Percentiles rank a stretch among this genome's conserved stretches.
Evolutionary conservation across 2,888 invertebrate species (phyloP).

Genomic region (Thymelicus lineola): DNA sequence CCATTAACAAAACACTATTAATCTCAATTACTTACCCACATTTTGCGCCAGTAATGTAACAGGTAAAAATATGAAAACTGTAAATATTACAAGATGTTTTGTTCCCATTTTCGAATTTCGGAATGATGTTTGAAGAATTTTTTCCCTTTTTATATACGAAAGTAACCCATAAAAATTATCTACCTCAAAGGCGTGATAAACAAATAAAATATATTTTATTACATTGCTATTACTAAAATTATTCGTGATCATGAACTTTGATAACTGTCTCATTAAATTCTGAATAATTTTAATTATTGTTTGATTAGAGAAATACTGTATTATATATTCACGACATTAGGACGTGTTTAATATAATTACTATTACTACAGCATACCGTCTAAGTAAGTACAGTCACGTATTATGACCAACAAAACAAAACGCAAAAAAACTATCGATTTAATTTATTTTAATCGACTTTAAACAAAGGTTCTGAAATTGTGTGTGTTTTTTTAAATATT

Average conservation of each 20-base stretch:
- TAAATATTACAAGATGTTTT: constrained; percentile 25
- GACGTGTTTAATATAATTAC: too few species aligned
- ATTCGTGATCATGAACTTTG: constrained; percentile 31
- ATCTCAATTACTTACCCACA: constrained; percentile 15
- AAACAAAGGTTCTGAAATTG: too few species aligned
- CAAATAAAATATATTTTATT: constrained; percentile 17
- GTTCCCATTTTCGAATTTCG: constrained; percentile 32
- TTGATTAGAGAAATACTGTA: background rate
- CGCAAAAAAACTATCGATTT: too few species aligned
- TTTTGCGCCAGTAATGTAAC: constrained; percentile 21
- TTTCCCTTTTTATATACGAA: constrained; percentile 28
- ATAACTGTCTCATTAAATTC: constrained; percentile 4
- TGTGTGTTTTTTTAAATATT: too few species aligned
- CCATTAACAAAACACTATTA: too few species aligned
- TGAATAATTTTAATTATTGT: constrained; percentile 1
- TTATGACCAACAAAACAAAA: too few species aligned
- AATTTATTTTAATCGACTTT: too few species aligned
- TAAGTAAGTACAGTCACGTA: too few species aligned
- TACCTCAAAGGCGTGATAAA: constrained; percentile 27
- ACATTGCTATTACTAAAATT: constrained; percentile 14
- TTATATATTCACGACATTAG: constrained; percentile 4
- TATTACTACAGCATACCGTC: too few species aligned
- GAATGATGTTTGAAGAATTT: constrained; percentile 17
- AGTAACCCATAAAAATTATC: constrained; percentile 35
- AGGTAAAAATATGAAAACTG: constrained; percentile 29